Percentiles rank a stretch among this genome's conserved stretches.
phyloP scores from a whole-genome alignment of 2,113 vertebrate species.

The Hoplias malabaricus region DNA sequence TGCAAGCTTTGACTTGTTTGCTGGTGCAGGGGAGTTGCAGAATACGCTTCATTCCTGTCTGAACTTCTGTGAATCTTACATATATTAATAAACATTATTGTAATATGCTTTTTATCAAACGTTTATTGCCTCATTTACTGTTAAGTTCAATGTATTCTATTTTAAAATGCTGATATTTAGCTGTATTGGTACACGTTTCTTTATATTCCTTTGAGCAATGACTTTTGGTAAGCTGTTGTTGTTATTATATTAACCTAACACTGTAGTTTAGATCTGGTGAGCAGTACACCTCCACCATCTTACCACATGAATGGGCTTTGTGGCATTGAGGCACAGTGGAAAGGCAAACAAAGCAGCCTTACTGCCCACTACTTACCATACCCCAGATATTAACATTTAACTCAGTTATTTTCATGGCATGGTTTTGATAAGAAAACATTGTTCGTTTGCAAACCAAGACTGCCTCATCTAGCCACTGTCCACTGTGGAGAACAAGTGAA shows the following conservation, averaged over 20 bases:
- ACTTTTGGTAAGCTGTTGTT: background rate
- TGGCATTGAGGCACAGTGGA: background rate
- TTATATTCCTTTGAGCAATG: background rate
- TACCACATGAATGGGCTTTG: background rate
- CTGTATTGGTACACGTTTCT: background rate
- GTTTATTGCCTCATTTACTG: background rate
- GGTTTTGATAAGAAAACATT: background rate
- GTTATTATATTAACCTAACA: background rate
- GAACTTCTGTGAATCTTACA: background rate
- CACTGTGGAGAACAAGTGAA: background rate
- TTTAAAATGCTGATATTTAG: background rate
- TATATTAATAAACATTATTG: background rate
- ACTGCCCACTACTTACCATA: background rate
- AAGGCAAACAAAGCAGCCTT: background rate
- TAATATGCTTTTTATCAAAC: background rate
- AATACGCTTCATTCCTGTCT: conserved; percentile 10
- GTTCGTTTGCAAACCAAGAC: background rate
- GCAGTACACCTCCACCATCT: background rate
- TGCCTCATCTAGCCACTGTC: background rate
- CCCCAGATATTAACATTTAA: background rate
- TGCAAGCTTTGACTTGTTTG: conserved; percentile 46
- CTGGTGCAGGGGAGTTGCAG: conserved; percentile 10
- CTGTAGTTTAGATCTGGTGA: background rate
- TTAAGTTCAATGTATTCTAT: background rate
- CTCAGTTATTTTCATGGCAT: background rate